Evolutionary conservation across 2,113 vertebrate species (phyloP), one percentile per base, ranked within the genome.

Genomic region (Garra rufa): DNA sequence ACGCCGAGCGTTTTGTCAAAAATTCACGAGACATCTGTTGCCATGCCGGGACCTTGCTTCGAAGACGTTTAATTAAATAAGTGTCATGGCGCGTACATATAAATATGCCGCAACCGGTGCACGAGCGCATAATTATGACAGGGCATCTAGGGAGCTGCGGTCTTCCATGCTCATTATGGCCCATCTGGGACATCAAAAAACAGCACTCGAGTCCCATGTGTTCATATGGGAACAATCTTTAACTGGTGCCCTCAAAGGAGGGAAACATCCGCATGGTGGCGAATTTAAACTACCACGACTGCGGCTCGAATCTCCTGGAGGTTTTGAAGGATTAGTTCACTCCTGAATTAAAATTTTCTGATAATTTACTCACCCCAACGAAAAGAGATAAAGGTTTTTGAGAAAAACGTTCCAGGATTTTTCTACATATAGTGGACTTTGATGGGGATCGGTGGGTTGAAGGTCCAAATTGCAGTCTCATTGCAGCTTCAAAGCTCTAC

Each of bases 1-100:
- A 86, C 65, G 76, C 30, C 3, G 17, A 57, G 84, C 83, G 81
- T 89, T 93, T 90, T 91, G 91, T 92, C 90, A 88, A 91, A 93
- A 91, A 91, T 91, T 92, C 87, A 85, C 84, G 76, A 91, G 91
- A 90, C 90, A 93, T 92, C 93, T 94, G 93, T 89, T 92, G 79
- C 88, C 90, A 90, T 89, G 89, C 87, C 76, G 80, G 89, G 79
- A 83, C 65, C 81, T 80, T 88, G 89, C 80, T 83, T 90, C 74
- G 78, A 90, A 93, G 90, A 91, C 88, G 85, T 91, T 91, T 93
- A 93, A 94, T 92, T 92, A 91, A 93, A 88, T 91, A 85, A 79
- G 87, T 92, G 90, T 90, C 87, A 78, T 67, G 81, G 86, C 86
- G 85, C 74, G 83, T 52, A 82, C 86, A 80, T 78, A 91, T 90